These are phyloP conservation scores for Myodes glareolus DNA, from an alignment of 2,113 vertebrate genomes.

Conservation along the genomic window DNA sequence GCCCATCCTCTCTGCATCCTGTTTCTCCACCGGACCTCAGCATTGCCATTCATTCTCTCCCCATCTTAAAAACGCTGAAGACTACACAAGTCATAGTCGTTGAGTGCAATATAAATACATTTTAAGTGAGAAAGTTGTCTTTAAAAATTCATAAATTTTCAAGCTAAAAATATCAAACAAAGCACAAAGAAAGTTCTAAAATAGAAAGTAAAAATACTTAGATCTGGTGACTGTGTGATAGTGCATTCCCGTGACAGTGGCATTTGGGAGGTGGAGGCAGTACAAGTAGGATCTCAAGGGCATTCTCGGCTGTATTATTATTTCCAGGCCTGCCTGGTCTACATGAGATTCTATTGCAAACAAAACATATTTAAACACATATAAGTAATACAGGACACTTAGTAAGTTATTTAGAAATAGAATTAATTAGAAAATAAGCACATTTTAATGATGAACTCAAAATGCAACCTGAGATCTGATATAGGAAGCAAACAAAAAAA, in stretches of 20 bases:
- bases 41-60: not conserved
- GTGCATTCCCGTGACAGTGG: too few relatives aligned
- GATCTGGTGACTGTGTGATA: not conserved
- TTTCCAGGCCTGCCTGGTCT: not conserved
- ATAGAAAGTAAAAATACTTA: not conserved
- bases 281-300: not conserved
- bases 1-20: not conserved
- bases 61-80: not conserved
- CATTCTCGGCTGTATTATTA: not conserved
- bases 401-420: not conserved
- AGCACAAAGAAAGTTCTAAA: not conserved
- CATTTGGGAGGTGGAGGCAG: not conserved
- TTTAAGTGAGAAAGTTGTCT: not conserved
- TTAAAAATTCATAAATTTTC: not conserved
- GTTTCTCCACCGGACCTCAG: not conserved
- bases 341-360: not conserved
- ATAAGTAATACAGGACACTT: not conserved
- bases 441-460: not conserved
- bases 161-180: slow-evolving; percentile 15
- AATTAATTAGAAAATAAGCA: not conserved
- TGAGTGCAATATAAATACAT: not conserved
- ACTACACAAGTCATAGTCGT: not conserved
- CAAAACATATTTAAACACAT: not conserved
- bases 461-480: not conserved
- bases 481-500: not conserved